Evolutionary conservation across 2,888 invertebrate genomes (phyloP).

Genomic region (Marasmarcha lunaedactyla): DNA sequence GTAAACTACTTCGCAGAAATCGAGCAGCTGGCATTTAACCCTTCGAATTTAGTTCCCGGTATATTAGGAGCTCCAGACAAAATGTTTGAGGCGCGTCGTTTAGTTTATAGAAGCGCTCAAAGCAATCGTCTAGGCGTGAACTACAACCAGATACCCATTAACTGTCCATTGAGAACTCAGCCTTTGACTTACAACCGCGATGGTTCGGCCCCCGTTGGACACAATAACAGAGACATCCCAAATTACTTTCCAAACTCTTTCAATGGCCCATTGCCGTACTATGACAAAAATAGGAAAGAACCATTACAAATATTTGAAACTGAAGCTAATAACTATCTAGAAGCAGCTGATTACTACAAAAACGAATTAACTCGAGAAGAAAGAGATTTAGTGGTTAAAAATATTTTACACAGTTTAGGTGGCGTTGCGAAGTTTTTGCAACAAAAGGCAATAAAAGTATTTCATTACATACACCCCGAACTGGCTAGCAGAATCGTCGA

Average conservation of each 20-base stretch:
- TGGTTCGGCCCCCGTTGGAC: slow-evolving; percentile 71
- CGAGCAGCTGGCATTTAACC: slow-evolving; percentile 62
- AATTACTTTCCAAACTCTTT: slow-evolving; percentile 19
- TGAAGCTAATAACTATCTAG: no score
- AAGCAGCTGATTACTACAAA: no score
- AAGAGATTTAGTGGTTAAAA: no score
- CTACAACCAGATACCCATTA: slow-evolving; percentile 24
- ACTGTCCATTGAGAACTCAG: slow-evolving; percentile 21
- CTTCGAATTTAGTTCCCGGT: slow-evolving; percentile 35
- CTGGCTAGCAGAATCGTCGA: no score
- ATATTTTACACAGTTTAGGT: no score
- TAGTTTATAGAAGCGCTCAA: slow-evolving; percentile 70
- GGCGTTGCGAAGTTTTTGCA: no score
- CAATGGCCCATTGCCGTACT: slow-evolving; percentile 13
- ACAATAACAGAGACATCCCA: slow-evolving; percentile 79
- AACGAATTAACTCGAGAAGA: no score
- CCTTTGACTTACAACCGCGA: slow-evolving; percentile 23
- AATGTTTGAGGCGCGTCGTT: slow-evolving; percentile 56
- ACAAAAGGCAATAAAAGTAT: no score
- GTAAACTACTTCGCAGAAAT: slow-evolving; percentile 59
- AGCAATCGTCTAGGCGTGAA: slow-evolving; percentile 27
- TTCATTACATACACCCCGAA: no score
- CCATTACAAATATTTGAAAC: no score
- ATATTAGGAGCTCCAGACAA: slow-evolving; percentile 57
- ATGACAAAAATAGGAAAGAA: no score